Evolutionary conservation across 1,140 invertebrate species (phyloP).

Genomic region (Maniola jurtina): DNA sequence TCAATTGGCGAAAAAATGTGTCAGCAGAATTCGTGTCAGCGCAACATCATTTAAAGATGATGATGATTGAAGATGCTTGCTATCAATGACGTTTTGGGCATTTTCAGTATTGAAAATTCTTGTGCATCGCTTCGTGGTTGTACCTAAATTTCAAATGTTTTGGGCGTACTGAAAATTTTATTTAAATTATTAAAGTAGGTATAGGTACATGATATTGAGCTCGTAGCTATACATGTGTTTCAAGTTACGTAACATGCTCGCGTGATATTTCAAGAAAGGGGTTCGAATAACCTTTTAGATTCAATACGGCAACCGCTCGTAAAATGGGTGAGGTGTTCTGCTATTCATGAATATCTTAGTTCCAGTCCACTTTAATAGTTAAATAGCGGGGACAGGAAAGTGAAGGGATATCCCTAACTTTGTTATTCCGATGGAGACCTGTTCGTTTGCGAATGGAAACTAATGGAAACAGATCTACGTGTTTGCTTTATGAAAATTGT

Average conservation of each 20-base stretch:
- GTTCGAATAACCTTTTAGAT: conserved; percentile 61
- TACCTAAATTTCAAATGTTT: no score
- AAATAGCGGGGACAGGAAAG: conserved; percentile 57
- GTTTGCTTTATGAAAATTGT: conserved; percentile 15
- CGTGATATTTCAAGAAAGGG: conserved; percentile 54
- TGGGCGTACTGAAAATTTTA: no score
- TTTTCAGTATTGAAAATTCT: no score
- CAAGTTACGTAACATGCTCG: conserved; percentile 54
- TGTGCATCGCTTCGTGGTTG: no score
- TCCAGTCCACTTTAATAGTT: conserved; percentile 65
- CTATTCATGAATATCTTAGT: conserved; percentile 72
- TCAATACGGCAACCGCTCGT: conserved; percentile 58
- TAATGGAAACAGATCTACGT: conserved; percentile 21
- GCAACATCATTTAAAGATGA: no score
- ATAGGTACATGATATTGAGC: neutral
- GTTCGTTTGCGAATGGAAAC: conserved; percentile 18
- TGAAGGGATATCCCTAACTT: conserved; percentile 40
- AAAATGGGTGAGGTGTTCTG: conserved; percentile 60
- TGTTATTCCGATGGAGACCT: conserved; percentile 27
- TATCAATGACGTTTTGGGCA: no score
- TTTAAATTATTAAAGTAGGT: no score
- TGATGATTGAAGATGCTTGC: no score
- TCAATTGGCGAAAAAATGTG: no score
- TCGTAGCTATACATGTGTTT: conserved; percentile 25
- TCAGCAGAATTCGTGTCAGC: no score